phyloP scores from a whole-genome alignment of 1,140 invertebrate genomes.

The Episyrphus balteatus region DNA sequence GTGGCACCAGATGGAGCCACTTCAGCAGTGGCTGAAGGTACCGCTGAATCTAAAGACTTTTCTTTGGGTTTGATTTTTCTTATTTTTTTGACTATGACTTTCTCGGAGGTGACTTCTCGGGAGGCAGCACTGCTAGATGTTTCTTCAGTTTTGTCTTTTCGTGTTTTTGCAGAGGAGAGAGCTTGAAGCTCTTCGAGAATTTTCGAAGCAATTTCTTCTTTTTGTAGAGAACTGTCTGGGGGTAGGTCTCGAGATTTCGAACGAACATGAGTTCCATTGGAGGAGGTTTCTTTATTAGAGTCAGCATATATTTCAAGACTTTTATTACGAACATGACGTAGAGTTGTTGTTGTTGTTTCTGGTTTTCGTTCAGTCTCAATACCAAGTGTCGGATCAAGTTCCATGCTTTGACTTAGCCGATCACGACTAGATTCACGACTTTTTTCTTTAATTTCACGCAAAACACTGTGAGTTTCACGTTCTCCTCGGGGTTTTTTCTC shows the following conservation, averaged over 20 bases:
- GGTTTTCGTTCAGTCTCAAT: conserved; percentile 5
- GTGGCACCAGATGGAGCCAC: too few relatives aligned
- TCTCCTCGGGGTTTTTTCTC: conserved; percentile 57
- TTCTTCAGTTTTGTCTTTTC: conserved; percentile 11
- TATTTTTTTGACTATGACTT: conserved; percentile 27
- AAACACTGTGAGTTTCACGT: conserved; percentile 49
- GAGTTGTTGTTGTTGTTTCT: conserved; percentile 4
- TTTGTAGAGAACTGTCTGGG: conserved; percentile 1
- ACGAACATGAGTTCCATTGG: too few relatives aligned
- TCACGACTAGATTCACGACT: conserved; percentile 16
- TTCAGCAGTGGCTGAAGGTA: too few relatives aligned
- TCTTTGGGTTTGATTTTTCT: conserved; percentile 30
- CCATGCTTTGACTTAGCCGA: not conserved
- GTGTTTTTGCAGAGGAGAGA: conserved; percentile 19
- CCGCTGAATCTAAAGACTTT: conserved; percentile 3
- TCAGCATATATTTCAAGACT: conserved; percentile 26
- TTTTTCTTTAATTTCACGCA: conserved; percentile 52
- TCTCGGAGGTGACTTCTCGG: conserved; percentile 2
- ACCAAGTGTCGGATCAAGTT: not conserved
- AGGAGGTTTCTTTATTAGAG: not conserved
- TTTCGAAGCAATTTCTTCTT: conserved; percentile 27
- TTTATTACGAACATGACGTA: conserved; percentile 26
- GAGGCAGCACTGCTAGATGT: not conserved
- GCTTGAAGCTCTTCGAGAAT: conserved; percentile 31
- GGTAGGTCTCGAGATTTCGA: too few relatives aligned